Evolutionary conservation across 2,113 vertebrate species (phyloP).

Genomic region (Plestiodon gilberti): DNA sequence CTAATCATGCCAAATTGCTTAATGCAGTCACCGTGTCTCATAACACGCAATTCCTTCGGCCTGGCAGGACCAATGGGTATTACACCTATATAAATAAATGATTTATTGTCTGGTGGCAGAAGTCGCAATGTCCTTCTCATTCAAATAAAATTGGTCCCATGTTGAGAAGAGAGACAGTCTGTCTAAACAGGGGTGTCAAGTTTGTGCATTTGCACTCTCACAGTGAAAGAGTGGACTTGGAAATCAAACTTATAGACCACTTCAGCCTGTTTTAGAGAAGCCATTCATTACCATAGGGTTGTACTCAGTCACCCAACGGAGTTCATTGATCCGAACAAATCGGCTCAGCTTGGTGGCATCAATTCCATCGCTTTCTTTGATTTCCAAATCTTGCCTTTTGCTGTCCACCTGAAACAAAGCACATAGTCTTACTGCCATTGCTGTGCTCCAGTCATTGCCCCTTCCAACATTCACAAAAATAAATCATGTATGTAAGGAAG

Average conservation of each 20-base stretch:
- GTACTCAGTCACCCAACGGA: slow-evolving; percentile 91
- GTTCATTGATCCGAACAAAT: slow-evolving; percentile 83
- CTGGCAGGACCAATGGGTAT: neutral
- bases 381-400: slow-evolving; percentile 77
- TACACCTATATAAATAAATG: neutral
- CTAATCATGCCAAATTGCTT: neutral
- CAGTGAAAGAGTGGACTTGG: neutral
- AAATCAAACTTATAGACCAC: neutral
- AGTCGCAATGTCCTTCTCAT: neutral
- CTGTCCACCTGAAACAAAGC: slow-evolving; percentile 81
- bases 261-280: neutral
- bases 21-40: neutral
- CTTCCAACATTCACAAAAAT: neutral
- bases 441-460: neutral
- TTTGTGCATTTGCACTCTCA: neutral
- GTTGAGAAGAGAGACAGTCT: neutral
- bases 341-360: slow-evolving; percentile 78
- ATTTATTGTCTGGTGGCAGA: neutral
- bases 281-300: slow-evolving; percentile 80
- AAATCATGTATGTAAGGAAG: neutral
- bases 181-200: neutral
- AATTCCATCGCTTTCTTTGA: slow-evolving; percentile 66
- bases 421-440: slow-evolving; percentile 37
- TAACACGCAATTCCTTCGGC: neutral
- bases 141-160: neutral